phyloP scores from a whole-genome alignment of 2,113 vertebrate genomes.

The Sterrhoptilus dennistouni region DNA sequence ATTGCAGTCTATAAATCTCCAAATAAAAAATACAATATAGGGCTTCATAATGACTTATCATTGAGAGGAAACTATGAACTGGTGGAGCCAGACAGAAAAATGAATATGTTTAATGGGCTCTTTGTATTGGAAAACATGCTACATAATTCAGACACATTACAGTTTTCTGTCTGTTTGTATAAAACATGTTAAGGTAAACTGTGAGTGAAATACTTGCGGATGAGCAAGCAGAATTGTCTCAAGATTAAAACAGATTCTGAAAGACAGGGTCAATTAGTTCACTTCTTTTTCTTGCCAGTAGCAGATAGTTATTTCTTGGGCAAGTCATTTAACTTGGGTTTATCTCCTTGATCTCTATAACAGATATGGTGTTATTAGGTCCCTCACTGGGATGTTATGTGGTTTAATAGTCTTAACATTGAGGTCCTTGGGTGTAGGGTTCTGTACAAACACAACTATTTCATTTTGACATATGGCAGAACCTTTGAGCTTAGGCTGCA shows the following conservation, averaged over 20 bases:
- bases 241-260: conserved; percentile 6
- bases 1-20: conserved; percentile 30
- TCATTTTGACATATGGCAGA: background rate
- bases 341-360: conserved; percentile 36
- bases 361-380: conserved; percentile 28
- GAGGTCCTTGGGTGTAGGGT: background rate
- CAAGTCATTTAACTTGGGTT: conserved; percentile 36
- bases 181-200: background rate
- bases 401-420: background rate
- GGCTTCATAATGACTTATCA: background rate
- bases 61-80: conserved; percentile 10
- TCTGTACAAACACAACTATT: conserved; percentile 7
- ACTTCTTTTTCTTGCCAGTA: conserved; percentile 1
- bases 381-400: background rate
- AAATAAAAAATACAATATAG: conserved; percentile 62
- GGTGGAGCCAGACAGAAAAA: conserved; percentile 28
- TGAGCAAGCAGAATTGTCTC: background rate
- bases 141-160: background rate
- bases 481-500: background rate
- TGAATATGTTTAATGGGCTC: background rate
- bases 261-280: background rate
- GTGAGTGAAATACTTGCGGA: background rate
- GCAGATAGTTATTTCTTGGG: conserved; percentile 10
- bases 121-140: conserved; percentile 14
- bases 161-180: background rate